Evolutionary conservation across 2,113 vertebrate genomes (phyloP).

Genomic region (Steatornis caripensis): DNA sequence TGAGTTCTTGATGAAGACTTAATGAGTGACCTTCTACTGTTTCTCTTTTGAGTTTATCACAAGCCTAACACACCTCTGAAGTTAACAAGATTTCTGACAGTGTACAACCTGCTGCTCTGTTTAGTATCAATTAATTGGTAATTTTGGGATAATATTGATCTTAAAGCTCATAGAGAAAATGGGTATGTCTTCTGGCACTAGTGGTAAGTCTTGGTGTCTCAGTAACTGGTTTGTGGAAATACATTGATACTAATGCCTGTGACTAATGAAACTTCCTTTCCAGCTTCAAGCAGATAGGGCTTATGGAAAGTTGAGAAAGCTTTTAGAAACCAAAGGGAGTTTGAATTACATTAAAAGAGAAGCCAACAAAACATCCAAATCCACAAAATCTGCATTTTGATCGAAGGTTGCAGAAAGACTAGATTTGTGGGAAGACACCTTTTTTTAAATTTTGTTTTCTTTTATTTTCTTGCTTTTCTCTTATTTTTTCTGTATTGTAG

Average conservation of each 20-base stretch:
- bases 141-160: background rate
- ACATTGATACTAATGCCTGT: background rate
- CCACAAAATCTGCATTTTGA: background rate
- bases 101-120: background rate
- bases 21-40: slow-evolving; percentile 29
- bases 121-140: slow-evolving; percentile 28
- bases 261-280: background rate
- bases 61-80: background rate
- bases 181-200: background rate
- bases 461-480: too few species aligned
- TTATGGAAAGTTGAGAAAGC: background rate
- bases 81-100: slow-evolving; percentile 7
- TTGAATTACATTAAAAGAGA: background rate
- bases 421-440: background rate
- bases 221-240: background rate
- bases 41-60: slow-evolving; percentile 32
- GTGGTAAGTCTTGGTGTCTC: background rate
- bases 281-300: background rate
- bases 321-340: background rate
- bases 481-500: fast-evolving
- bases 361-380: background rate
- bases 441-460: too few species aligned
- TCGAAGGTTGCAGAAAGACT: fast-evolving
- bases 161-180: background rate
- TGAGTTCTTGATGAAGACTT: background rate